phyloP scores from a whole-genome alignment of 2,888 invertebrate genomes.

The Drosophila niveifrons region DNA sequence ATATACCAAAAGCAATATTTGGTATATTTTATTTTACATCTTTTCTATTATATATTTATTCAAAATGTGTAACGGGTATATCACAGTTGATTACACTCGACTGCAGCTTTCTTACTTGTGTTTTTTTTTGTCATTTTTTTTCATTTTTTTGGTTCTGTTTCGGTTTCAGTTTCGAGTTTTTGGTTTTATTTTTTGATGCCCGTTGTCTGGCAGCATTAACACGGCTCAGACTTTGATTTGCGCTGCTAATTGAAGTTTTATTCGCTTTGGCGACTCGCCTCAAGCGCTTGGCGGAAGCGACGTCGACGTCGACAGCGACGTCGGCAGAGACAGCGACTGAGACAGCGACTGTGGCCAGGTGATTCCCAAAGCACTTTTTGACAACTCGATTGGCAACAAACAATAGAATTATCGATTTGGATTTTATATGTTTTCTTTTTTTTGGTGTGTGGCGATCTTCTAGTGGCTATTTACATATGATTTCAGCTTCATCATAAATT shows the following conservation, averaged over 20 bases:
- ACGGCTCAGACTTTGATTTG: slow-evolving; percentile 68
- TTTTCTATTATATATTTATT: too few species aligned
- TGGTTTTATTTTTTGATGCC: slow-evolving; percentile 7
- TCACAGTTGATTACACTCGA: too few species aligned
- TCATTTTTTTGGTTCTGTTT: slow-evolving; percentile 29
- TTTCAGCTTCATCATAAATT: slow-evolving; percentile 1
- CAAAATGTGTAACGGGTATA: too few species aligned
- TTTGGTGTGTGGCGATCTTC: background rate
- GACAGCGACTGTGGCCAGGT: slow-evolving; percentile 16
- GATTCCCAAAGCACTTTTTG: slow-evolving; percentile 8
- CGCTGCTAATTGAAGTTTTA: slow-evolving; percentile 71
- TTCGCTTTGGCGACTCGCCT: slow-evolving; percentile 34
- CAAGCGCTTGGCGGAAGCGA: slow-evolving; percentile 5
- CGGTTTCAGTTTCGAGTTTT: slow-evolving; percentile 47
- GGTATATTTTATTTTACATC: too few species aligned
- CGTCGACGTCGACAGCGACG: background rate
- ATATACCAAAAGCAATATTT: too few species aligned
- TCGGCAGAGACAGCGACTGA: background rate
- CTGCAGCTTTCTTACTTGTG: too few species aligned
- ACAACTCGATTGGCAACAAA: slow-evolving; percentile 16
- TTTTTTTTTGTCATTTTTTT: too few species aligned
- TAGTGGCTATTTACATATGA: slow-evolving; percentile 6
- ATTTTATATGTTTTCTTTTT: background rate
- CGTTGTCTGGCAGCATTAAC: slow-evolving; percentile 53
- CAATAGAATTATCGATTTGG: slow-evolving; percentile 5